These are phyloP conservation scores for Chionis minor DNA, from an alignment of 2,113 vertebrate species.

Conservation along the genomic window DNA sequence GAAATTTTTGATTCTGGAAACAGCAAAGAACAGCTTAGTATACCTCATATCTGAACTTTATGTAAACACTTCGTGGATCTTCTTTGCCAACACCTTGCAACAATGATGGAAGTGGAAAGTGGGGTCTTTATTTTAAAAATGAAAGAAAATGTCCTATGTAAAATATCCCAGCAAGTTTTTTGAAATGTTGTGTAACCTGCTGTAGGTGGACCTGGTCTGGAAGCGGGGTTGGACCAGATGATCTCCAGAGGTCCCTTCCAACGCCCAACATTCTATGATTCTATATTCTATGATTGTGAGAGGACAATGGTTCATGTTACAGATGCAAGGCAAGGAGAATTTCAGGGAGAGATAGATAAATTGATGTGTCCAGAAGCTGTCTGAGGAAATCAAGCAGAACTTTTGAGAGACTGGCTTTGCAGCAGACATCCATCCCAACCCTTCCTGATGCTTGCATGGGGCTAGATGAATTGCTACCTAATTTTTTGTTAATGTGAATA, in stretches of 20 bases:
- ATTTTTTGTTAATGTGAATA: background rate
- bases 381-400: background rate
- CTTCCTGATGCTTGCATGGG: accelerated
- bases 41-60: background rate
- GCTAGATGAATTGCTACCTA: background rate
- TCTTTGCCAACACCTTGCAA: background rate
- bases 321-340: background rate
- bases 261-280: too few relatives aligned
- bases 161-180: background rate
- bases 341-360: background rate
- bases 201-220: too few relatives aligned
- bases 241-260: too few relatives aligned
- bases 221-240: too few relatives aligned
- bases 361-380: background rate
- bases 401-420: background rate
- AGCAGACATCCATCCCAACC: background rate
- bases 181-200: background rate
- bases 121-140: background rate
- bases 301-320: background rate
- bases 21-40: background rate
- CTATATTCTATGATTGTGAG: background rate
- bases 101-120: background rate
- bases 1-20: background rate
- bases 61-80: background rate
- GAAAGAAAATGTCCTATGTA: background rate